Evolutionary conservation across 1,140 invertebrate genomes (phyloP).

Genomic region (Drosophila varians): DNA sequence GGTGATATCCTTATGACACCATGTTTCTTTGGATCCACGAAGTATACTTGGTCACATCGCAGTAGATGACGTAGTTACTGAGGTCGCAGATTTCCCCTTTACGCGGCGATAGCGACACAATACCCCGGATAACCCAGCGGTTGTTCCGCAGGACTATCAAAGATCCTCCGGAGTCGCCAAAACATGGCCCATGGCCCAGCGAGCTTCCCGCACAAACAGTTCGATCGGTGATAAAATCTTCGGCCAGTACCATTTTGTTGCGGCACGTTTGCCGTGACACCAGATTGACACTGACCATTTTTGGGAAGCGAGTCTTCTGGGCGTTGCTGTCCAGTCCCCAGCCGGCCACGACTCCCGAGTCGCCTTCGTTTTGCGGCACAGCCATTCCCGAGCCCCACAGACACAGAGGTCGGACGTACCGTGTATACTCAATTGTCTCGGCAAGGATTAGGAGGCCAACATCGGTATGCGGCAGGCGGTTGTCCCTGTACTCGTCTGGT

Average conservation of each 20-base stretch:
- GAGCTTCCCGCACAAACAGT: slow-evolving; percentile 73
- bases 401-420: slow-evolving; percentile 72
- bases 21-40: neutral
- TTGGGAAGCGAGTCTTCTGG: slow-evolving; percentile 39
- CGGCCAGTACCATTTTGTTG: slow-evolving; percentile 34
- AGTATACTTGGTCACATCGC: slow-evolving; percentile 61
- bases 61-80: slow-evolving; percentile 66
- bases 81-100: slow-evolving; percentile 55
- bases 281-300: slow-evolving; percentile 33
- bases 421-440: slow-evolving; percentile 26
- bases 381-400: slow-evolving; percentile 50
- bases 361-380: slow-evolving; percentile 27
- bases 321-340: slow-evolving; percentile 66
- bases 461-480: slow-evolving; percentile 63
- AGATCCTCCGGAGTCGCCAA: slow-evolving; percentile 72
- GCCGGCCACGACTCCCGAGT: slow-evolving; percentile 59
- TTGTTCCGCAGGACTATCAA: slow-evolving; percentile 55
- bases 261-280: slow-evolving; percentile 57
- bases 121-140: slow-evolving; percentile 63
- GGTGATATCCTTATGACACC: neutral
- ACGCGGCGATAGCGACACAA: slow-evolving; percentile 56
- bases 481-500: slow-evolving; percentile 64
- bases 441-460: slow-evolving; percentile 55
- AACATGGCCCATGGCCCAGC: slow-evolving; percentile 53
- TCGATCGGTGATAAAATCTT: slow-evolving; percentile 60